Percentiles rank a stretch among this genome's conserved stretches.
Evolutionary conservation across 1,140 invertebrate species (phyloP).

Genomic region (Sitodiplosis mosellana): DNA sequence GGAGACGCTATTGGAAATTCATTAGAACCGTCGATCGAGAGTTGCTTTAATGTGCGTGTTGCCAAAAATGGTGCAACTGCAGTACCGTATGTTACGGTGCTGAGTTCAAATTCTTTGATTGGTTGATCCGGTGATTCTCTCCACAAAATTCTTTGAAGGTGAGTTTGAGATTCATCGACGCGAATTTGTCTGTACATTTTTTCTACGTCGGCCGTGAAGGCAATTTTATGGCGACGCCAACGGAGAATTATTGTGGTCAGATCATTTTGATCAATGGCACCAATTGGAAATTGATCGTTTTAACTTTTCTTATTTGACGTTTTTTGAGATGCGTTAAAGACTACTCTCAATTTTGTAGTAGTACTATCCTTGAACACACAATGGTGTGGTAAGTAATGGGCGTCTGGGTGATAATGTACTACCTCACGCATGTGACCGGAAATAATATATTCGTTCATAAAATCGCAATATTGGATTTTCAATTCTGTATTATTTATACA

Average conservation of each 20-base stretch:
- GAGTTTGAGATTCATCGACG: conserved; percentile 11
- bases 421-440: conserved; percentile 14
- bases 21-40: too few species aligned
- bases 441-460: conserved; percentile 15
- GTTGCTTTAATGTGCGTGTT: too few species aligned
- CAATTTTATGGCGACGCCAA: conserved; percentile 10
- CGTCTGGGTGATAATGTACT: neutral
- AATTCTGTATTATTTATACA: neutral
- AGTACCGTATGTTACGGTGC: conserved; percentile 8
- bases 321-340: conserved; percentile 17
- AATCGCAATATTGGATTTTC: conserved; percentile 6
- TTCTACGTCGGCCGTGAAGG: conserved; percentile 12
- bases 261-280: conserved; percentile 19
- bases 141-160: conserved; percentile 21
- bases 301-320: conserved; percentile 12
- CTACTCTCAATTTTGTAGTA: conserved; percentile 16
- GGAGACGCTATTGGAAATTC: too few species aligned
- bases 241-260: conserved; percentile 15
- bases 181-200: conserved; percentile 12
- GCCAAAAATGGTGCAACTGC: too few species aligned
- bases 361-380: conserved; percentile 13
- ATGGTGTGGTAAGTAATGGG: conserved; percentile 24
- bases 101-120: conserved; percentile 7
- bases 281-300: conserved; percentile 14
- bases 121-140: conserved; percentile 2